A percentile compares a stretch with the other conserved stretches of the same genome.
Conservation (phyloP, 2,797 vertebrate genomes). For the Kryptopterus vitreolus region DNA sequence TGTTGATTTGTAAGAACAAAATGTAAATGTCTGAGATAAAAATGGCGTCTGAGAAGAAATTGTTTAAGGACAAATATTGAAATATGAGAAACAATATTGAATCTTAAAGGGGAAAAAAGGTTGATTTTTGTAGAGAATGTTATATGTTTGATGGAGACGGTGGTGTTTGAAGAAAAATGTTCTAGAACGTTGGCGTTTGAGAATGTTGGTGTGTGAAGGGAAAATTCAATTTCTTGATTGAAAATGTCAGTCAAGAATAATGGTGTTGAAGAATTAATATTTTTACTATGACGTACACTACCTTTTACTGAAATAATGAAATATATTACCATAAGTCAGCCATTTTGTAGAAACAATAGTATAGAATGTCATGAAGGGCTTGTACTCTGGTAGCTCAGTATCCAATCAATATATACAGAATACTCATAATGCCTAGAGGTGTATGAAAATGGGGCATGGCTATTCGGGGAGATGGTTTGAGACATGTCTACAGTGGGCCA, state of each 20-base stretch:
- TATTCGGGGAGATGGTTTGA: not conserved
- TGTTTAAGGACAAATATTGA: not conserved
- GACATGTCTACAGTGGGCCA: not conserved
- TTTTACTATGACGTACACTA: not conserved
- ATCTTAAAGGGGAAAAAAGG: not conserved
- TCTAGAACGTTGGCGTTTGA: not conserved
- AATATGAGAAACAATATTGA: not conserved
- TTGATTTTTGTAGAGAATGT: not conserved
- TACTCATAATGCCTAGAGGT: not conserved
- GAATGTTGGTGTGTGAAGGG: not conserved
- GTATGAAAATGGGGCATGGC: not conserved
- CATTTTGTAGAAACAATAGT: not conserved
- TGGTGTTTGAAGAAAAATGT: not conserved
- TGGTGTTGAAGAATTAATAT: not conserved
- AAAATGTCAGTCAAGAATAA: too few species aligned
- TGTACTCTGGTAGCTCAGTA: not conserved
- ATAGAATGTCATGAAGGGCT: not conserved
- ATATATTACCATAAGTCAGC: not conserved
- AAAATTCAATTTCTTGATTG: too few species aligned
- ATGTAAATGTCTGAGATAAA: not conserved
- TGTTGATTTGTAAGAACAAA: not conserved
- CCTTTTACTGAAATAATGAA: not conserved
- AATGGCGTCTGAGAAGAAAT: too few species aligned
- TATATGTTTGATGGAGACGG: not conserved
- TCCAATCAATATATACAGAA: not conserved